phyloP scores from a whole-genome alignment of 1,140 invertebrate genomes.

The Chelonus insularis region DNA sequence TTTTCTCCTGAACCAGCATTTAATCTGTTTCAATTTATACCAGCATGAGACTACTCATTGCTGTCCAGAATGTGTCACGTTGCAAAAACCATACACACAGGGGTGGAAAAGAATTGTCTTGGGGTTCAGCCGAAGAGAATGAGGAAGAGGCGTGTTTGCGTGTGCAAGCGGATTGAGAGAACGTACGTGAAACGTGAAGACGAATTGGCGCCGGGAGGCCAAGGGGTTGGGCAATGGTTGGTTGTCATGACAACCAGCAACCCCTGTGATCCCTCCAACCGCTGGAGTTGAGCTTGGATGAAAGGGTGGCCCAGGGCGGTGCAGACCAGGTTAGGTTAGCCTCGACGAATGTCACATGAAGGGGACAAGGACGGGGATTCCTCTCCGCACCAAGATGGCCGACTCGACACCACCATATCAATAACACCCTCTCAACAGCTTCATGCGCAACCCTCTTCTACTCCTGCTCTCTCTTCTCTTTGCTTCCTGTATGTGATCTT shows the following conservation, averaged over 20 bases:
- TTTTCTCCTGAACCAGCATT: background rate
- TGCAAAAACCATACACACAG: too few relatives aligned
- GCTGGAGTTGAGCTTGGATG: conserved; percentile 45
- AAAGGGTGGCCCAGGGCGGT: conserved; percentile 49
- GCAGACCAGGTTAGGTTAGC: conserved; percentile 43
- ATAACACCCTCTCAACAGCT: conserved; percentile 61
- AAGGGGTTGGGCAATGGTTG: conserved; percentile 46
- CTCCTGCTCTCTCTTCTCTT: conserved; percentile 44
- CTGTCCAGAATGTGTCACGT: too few relatives aligned
- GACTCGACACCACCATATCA: conserved; percentile 64
- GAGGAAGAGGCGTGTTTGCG: conserved; percentile 22
- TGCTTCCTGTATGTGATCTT: conserved; percentile 9
- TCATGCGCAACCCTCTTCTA: conserved; percentile 34
- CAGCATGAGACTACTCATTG: background rate
- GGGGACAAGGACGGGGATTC: conserved; percentile 58
- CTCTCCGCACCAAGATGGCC: conserved; percentile 62
- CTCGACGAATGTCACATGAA: conserved; percentile 50
- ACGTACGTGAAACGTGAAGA: conserved; percentile 44
- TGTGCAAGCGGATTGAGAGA: conserved; percentile 15
- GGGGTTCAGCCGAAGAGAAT: background rate
- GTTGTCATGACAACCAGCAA: conserved; percentile 54
- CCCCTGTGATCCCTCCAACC: conserved; percentile 44
- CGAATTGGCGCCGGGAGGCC: conserved; percentile 40
- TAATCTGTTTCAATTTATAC: too few relatives aligned
- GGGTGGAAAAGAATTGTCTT: conserved; percentile 10